Percentiles rank a stretch among this genome's conserved stretches.
Evolutionary conservation across 2,797 vertebrate genomes (phyloP).

Genomic region (Cyprinodon diabolis): DNA sequence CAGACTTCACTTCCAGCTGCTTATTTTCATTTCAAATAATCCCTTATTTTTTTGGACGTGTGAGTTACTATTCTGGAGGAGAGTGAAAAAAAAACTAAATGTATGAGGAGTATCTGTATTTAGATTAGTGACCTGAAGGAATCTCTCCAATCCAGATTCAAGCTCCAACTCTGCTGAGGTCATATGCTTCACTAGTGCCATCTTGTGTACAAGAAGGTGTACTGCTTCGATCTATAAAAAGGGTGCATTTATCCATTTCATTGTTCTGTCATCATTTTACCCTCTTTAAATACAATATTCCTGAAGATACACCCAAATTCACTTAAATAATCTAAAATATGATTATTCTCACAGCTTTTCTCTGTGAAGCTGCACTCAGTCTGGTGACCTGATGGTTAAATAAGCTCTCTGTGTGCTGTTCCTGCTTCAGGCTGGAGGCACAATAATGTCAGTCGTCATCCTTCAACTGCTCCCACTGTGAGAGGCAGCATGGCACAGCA

Average conservation of each 20-base stretch:
- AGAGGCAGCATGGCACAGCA: conserved; percentile 75
- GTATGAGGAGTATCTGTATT: conserved; percentile 69
- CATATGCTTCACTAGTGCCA: conserved; percentile 78
- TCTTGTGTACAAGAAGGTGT: conserved; percentile 59
- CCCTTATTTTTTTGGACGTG: conserved; percentile 59
- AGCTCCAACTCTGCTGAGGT: conserved; percentile 5
- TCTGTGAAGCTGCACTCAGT: conserved; percentile 58
- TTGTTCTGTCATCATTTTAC: neutral
- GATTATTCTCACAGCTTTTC: conserved; percentile 29
- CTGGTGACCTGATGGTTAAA: conserved; percentile 73
- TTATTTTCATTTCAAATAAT: conserved; percentile 77
- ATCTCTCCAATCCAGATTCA: conserved; percentile 34
- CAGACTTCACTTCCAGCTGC: conserved; percentile 67
- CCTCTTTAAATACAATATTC: conserved; percentile 22
- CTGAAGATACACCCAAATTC: neutral
- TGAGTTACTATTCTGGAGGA: conserved; percentile 61
- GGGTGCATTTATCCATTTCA: conserved; percentile 3
- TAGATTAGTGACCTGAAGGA: conserved; percentile 71
- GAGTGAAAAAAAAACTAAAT: conserved; percentile 54
- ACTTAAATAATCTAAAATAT: conserved; percentile 16
- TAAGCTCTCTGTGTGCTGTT: conserved; percentile 70
- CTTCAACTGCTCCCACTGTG: conserved; percentile 75
- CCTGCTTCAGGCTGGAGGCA: conserved; percentile 72
- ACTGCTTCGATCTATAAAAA: conserved; percentile 36
- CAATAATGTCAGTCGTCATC: conserved; percentile 77